Base-by-base conservation (phyloP, 2,888 invertebrate genomes). In the Pheosia gnoma region DNA sequence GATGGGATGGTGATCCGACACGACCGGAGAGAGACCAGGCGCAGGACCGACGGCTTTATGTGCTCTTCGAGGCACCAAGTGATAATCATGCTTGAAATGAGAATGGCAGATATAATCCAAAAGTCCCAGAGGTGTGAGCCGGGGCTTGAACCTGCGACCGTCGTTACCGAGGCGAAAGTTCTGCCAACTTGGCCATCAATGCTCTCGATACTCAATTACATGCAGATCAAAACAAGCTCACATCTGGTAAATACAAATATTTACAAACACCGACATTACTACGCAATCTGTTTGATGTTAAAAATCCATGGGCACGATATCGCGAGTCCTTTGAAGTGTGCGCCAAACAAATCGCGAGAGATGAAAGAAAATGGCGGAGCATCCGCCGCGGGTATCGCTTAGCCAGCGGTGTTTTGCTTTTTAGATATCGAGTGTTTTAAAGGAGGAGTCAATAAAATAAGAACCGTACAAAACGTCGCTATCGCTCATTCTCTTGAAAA, bases 251-350 rank as follows among this genome's bases (percentile, higher is more conserved):
- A 25, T 25, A 49, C 56, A 59, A 63, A 63, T 63, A 63, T 63
- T 63, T 63, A 60, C 58, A 57, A 59, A 59, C 45, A 38, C 11
- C 55, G 55, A 55, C 9, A 13, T 39, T 38, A 55, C n/a, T n/a
- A 39, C 38, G 55, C 38, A 55, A 55, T 55, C 39, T 55, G 55
- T 55, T 55, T 55, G 54, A 25, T 55, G 51, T 59, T 25, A 62
- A 39, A 59, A 62, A 45, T 45, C 9, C 10, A 38, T 54, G 25
- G 25, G 25, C 25, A 55, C 25, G 57, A 60, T 56, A 63, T 57
- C 59, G 55, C 41, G 57, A 58, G 39, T 11, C 55, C 58, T 63
- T 63, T 63, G 60, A 60, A 57, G 58, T 63, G 45, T 37, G 36
- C 41, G 11, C 56, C 54, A 63, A 52, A 58, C 57, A 59, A 25